Evolutionary conservation across 2,888 invertebrate species (phyloP), one percentile per base, ranked within the genome.

Genomic region (Pelosia muscerda): DNA sequence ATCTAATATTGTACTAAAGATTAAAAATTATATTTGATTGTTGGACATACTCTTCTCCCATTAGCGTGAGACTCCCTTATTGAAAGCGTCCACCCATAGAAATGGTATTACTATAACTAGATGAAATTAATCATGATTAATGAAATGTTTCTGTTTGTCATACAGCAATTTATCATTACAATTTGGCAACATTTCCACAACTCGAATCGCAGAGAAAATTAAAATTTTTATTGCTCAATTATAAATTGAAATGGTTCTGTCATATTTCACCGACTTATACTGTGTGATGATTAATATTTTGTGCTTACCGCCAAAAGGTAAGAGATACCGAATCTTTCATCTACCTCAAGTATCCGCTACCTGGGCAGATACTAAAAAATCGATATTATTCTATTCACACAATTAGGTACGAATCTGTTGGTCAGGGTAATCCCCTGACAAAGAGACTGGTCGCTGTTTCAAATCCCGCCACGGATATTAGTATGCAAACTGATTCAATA

Each of bases 191-290:
- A 26, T 28, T 31, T 58, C 31, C 31, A 58, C 31, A 34, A 34
- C 58, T 58, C 22, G 31, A n/a, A 31, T 31, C 57, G 28, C 56
- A 10, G 49, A n/a, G 42, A 31, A 31, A 31, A 57, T 28, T 57
- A n/a, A 11, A 10, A 9, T 1, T 58, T 58, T 31, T 31, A 57
- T 31, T 22, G 58, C 19, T 57, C 10, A 57, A 19, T 28, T 10
- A n/a, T 2, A 6, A 22, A 31, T 58, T 59, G 22, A 23, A 38
- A 15, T 59, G 22, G 8, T 19, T 23, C 15, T 22, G 34, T 9
- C 15, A 34, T n/a, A 31, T 31, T 56, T 31, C 22, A n/a, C n/a
- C n/a, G 19, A 31, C 28, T 31, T 31, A 28, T n/a, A 10, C 56
- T 10, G n/a, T 10, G n/a, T 11, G 6, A 49, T 49, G 6, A n/a